A percentile compares a stretch with the other conserved stretches of the same genome.
These are phyloP conservation scores for Atractosteus spatula DNA, from an alignment of 2,113 vertebrate species.

Conservation along the genomic window DNA sequence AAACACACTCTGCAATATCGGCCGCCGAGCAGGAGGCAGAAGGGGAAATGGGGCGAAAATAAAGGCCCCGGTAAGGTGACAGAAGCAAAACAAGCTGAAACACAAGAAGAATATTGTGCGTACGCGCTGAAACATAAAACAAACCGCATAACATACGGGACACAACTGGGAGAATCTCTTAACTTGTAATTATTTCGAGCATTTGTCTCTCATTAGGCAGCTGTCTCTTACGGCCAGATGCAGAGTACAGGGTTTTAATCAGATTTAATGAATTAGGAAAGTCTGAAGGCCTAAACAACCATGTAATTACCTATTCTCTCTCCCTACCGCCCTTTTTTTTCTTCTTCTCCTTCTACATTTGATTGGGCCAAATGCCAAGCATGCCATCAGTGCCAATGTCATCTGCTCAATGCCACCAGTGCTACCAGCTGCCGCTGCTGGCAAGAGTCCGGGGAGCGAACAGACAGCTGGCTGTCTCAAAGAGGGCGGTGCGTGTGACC, in stretches of 20 bases:
- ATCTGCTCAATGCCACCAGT: slow-evolving; percentile 35
- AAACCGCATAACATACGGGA: background rate
- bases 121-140: background rate
- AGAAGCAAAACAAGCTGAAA: slow-evolving; percentile 13
- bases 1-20: background rate
- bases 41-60: too few species aligned
- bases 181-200: slow-evolving; percentile 27
- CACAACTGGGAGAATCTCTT: slow-evolving; percentile 2
- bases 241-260: slow-evolving; percentile 34
- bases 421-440: slow-evolving; percentile 36
- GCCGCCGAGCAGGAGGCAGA: too few species aligned
- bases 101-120: background rate
- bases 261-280: slow-evolving; percentile 35
- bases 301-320: slow-evolving; percentile 29
- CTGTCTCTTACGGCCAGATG: slow-evolving; percentile 28
- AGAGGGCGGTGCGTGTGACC: background rate
- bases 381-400: slow-evolving; percentile 30
- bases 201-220: slow-evolving; percentile 21
- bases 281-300: slow-evolving; percentile 26
- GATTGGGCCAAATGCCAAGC: slow-evolving; percentile 27
- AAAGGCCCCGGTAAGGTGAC: slow-evolving; percentile 6
- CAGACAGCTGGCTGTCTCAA: slow-evolving; percentile 33
- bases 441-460: slow-evolving; percentile 23
- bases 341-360: background rate
- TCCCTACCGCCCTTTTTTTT: slow-evolving; percentile 9